Conservation (phyloP, 2,797 vertebrate species). For the Intellagama lesueurii region DNA sequence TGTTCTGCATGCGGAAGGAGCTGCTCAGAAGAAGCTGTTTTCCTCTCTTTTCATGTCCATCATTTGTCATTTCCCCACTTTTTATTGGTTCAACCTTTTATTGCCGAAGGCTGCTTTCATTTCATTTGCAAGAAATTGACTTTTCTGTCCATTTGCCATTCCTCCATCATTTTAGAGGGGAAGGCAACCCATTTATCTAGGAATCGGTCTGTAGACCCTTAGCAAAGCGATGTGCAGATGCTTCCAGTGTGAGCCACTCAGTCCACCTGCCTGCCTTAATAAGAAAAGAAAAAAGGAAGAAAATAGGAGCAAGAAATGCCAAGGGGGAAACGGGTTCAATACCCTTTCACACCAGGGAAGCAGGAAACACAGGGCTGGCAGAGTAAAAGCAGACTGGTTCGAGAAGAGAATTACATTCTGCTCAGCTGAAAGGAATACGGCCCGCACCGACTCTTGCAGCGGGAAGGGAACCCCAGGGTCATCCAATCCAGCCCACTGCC, state of each 20-base stretch:
- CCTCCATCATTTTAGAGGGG: not conserved
- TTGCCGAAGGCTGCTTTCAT: not conserved
- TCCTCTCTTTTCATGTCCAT: no score
- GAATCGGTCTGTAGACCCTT: not conserved
- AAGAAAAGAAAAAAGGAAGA: not conserved
- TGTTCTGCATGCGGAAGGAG: not conserved
- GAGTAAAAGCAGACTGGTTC: no score
- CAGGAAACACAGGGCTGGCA: no score
- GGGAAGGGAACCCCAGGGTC: no score
- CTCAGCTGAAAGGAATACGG: no score
- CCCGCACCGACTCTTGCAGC: no score
- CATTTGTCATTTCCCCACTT: no score
- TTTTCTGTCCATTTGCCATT: not conserved
- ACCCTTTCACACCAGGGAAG: no score
- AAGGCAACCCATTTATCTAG: not conserved
- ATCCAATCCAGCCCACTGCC: no score
- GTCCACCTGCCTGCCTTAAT: not conserved
- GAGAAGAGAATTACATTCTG: no score
- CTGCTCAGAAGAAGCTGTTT: no score
- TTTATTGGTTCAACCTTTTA: not conserved
- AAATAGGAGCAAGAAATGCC: not conserved
- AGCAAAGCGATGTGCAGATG: not conserved
- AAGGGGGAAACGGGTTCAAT: no score
- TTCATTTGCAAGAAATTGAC: slow-evolving; percentile 7
- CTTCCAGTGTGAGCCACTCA: not conserved